phyloP scores from a whole-genome alignment of 2,888 invertebrate genomes.

The Suillia variegata region DNA sequence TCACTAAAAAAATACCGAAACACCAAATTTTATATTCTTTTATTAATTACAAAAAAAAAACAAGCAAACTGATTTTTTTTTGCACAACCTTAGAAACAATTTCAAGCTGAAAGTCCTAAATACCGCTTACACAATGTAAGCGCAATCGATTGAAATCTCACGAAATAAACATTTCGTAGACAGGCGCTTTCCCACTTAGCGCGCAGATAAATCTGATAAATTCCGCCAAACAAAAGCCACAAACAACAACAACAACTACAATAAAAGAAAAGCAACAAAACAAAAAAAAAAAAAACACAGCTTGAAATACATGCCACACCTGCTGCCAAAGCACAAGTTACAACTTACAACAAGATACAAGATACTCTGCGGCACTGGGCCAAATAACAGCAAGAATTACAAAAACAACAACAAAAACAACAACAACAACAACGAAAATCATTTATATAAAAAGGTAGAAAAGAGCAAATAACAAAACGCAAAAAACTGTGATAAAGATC shows the following conservation, averaged over 20 bases:
- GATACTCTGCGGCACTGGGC: conserved; percentile 2
- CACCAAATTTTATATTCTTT: no score
- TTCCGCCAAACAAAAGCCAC: neutral
- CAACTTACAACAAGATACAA: neutral
- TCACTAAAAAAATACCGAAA: no score
- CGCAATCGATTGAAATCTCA: neutral
- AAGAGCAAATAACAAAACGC: no score
- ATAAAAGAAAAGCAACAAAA: neutral
- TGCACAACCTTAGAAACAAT: no score
- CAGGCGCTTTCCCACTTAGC: neutral
- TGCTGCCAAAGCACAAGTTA: neutral
- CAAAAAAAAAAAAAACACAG: neutral
- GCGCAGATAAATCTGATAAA: neutral
- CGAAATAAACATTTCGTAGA: neutral
- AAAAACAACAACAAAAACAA: no score
- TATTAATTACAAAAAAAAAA: no score
- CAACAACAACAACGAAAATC: neutral
- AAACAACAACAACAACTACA: neutral
- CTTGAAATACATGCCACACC: neutral
- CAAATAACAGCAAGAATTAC: neutral
- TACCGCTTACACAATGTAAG: no score
- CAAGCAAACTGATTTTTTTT: no score
- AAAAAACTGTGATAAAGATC: no score
- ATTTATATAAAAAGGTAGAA: neutral
- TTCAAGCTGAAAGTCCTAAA: no score